Percentiles rank a stretch among this genome's conserved stretches.
phyloP scores from a whole-genome alignment of 2,113 vertebrate genomes.

The Podiceps cristatus region DNA sequence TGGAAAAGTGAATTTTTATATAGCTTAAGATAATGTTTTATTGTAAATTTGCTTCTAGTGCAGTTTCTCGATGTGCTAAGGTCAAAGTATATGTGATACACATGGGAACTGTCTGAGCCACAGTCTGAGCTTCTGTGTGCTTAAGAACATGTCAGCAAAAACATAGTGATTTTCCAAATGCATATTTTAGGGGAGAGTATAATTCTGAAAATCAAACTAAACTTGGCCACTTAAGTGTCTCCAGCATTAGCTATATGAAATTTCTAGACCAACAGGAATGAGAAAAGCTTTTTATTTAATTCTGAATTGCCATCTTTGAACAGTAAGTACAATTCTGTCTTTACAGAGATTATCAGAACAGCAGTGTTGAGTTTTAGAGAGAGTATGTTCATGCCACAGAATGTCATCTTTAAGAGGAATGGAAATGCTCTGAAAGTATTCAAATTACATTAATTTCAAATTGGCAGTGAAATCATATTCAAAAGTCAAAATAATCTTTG shows the following conservation, averaged over 20 bases:
- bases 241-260: not conserved
- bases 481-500: not conserved
- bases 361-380: not conserved
- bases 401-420: not conserved
- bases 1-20: not conserved
- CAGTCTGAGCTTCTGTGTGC: not conserved
- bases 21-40: not conserved
- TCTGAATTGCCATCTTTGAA: not conserved
- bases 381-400: not conserved
- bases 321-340: not conserved
- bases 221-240: not conserved
- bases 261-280: not conserved
- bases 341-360: not conserved
- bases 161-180: not conserved
- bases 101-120: not conserved
- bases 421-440: conserved; percentile 7
- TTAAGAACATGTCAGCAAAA: not conserved
- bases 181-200: not conserved
- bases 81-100: not conserved
- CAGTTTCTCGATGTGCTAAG: not conserved
- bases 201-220: not conserved
- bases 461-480: not conserved
- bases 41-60: not conserved
- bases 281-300: not conserved
- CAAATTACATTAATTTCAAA: conserved; percentile 12